Conservation (phyloP, 53 echinoderm and acorn worm genomes). For the Arbacia lixula region DNA sequence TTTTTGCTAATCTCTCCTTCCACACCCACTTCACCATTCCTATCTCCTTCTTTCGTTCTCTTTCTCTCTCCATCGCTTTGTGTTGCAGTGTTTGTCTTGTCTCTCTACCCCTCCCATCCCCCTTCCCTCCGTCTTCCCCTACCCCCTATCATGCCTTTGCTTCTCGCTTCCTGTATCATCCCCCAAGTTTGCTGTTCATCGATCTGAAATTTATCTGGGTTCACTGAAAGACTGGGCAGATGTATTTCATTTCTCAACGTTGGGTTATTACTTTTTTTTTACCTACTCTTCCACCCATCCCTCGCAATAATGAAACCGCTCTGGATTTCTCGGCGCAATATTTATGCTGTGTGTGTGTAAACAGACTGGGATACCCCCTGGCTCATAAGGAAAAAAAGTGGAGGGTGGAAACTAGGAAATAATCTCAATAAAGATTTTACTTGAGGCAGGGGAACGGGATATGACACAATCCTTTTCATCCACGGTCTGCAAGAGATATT, state of each 20-base stretch:
- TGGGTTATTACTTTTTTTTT: constrained; percentile 2
- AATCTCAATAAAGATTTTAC: constrained; percentile 3
- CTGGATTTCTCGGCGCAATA: background rate
- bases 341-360: constrained; percentile 30
- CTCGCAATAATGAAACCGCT: constrained; percentile 18
- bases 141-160: no score
- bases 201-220: no score
- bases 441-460: constrained; percentile 16
- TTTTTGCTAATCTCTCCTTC: background rate
- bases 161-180: no score
- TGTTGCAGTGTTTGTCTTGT: no score
- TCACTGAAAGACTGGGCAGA: no score
- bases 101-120: no score
- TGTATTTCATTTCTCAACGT: no score
- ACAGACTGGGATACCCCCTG: background rate
- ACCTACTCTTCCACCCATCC: background rate
- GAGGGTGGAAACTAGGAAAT: constrained; percentile 4
- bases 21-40: background rate
- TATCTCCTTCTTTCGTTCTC: background rate
- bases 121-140: no score
- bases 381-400: no score
- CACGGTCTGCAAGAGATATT: background rate
- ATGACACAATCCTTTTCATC: constrained; percentile 23
- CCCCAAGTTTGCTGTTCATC: no score
- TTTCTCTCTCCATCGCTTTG: background rate